Percentiles rank a stretch among this genome's conserved stretches.
These are phyloP conservation scores for Myotis brandtii DNA, from an alignment of 2,113 vertebrate species.

Conservation along the genomic window DNA sequence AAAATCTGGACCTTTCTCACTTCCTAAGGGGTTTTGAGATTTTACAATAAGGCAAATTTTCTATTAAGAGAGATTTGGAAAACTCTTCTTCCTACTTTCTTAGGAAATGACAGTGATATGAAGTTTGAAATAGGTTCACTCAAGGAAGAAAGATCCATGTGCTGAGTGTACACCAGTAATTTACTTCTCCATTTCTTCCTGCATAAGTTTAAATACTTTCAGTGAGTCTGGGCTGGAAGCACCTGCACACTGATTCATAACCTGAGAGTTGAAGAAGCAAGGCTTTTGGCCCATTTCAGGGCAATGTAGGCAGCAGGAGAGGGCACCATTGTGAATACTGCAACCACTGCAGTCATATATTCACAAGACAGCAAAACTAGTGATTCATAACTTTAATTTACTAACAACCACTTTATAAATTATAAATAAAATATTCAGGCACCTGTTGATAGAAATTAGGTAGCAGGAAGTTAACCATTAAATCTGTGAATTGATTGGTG, in stretches of 20 bases:
- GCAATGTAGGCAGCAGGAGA: background rate
- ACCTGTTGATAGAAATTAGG: no score
- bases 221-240: background rate
- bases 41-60: background rate
- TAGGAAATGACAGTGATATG: background rate
- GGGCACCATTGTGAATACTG: background rate
- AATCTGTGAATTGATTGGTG: no score
- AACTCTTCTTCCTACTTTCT: background rate
- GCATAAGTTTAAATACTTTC: background rate
- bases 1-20: background rate
- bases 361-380: background rate
- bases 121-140: background rate
- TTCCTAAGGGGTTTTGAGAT: background rate
- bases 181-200: background rate
- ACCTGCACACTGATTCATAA: background rate
- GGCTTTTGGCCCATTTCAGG: background rate
- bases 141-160: background rate
- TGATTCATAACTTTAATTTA: background rate
- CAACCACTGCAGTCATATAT: background rate
- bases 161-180: background rate
- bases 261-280: background rate
- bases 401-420: conserved; percentile 38
- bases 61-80: background rate
- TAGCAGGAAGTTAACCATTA: no score
- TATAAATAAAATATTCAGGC: no score